Conservation (phyloP, 2,888 invertebrate species). For the Tineola bisselliella region DNA sequence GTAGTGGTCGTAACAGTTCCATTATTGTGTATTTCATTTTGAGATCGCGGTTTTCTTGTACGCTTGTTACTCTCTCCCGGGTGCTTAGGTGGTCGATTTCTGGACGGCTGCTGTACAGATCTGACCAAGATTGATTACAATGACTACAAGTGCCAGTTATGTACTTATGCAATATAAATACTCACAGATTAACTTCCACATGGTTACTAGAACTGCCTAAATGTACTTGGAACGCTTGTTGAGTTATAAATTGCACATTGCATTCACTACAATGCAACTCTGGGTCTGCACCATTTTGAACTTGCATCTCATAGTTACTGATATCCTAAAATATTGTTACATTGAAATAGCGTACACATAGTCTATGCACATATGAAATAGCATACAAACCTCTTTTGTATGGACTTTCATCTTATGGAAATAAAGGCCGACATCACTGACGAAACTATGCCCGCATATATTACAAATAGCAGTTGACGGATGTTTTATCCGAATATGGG, state of each 20-base stretch:
- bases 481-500: slow-evolving; percentile 46
- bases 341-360: no score
- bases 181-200: slow-evolving; percentile 22
- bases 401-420: slow-evolving; percentile 44
- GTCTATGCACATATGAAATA: no score
- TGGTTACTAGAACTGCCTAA: slow-evolving; percentile 54
- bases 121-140: neutral
- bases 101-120: neutral
- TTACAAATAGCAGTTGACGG: slow-evolving; percentile 45
- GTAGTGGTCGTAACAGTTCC: slow-evolving; percentile 40
- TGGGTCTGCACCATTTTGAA: slow-evolving; percentile 20
- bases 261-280: slow-evolving; percentile 43
- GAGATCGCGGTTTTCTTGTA: slow-evolving; percentile 20
- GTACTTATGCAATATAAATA: neutral
- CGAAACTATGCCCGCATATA: slow-evolving; percentile 51
- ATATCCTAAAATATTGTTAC: slow-evolving; percentile 17
- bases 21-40: slow-evolving; percentile 42
- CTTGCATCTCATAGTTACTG: slow-evolving; percentile 23
- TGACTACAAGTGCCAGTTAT: no score
- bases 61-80: neutral
- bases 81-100: neutral
- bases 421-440: slow-evolving; percentile 43
- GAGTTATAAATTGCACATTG: slow-evolving; percentile 38
- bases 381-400: slow-evolving; percentile 31
- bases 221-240: slow-evolving; percentile 40